phyloP scores from a whole-genome alignment of 2,113 vertebrate genomes.

The Labrus mixtus region DNA sequence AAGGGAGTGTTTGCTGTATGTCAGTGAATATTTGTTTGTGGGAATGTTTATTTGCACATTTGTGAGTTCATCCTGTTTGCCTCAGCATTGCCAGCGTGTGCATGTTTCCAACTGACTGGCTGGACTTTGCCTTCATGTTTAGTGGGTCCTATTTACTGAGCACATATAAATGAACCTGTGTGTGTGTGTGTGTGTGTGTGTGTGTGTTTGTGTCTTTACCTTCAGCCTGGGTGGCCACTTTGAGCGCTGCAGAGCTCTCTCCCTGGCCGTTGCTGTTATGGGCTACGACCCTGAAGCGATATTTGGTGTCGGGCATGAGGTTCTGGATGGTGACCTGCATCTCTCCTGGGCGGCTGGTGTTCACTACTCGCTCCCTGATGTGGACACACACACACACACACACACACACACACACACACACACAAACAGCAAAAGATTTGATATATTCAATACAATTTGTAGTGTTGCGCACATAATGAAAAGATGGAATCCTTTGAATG shows the following conservation, averaged over 20 bases:
- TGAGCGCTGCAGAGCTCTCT: conserved; percentile 90
- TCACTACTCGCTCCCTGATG: conserved; percentile 92
- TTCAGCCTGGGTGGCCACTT: conserved; percentile 96
- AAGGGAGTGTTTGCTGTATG: conserved; percentile 34
- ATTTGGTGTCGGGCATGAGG: conserved; percentile 95
- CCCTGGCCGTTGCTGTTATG: conserved; percentile 93
- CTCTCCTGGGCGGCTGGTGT: conserved; percentile 93
- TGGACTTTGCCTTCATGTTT: conserved; percentile 42
- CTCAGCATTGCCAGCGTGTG: conserved; percentile 26
- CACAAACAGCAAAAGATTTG: not conserved
- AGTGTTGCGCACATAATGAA: not conserved
- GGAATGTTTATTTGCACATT: conserved; percentile 61
- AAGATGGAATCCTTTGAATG: too few relatives aligned
- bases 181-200: conserved; percentile 32
- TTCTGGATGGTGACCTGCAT: conserved; percentile 96
- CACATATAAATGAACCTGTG: conserved; percentile 21
- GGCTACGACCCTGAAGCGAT: conserved; percentile 92
- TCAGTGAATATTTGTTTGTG: conserved; percentile 61
- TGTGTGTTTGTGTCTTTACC: conserved; percentile 80
- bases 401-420: too few relatives aligned
- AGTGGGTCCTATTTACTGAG: conserved; percentile 44
- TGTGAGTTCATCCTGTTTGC: conserved; percentile 67
- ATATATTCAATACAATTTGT: too few relatives aligned
- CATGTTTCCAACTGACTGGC: conserved; percentile 45
- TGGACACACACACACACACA: conserved; percentile 17